Evolutionary conservation across 64 coral and sea anemone genomes (phyloP).

Genomic region (Stichodactyla mertensii): DNA sequence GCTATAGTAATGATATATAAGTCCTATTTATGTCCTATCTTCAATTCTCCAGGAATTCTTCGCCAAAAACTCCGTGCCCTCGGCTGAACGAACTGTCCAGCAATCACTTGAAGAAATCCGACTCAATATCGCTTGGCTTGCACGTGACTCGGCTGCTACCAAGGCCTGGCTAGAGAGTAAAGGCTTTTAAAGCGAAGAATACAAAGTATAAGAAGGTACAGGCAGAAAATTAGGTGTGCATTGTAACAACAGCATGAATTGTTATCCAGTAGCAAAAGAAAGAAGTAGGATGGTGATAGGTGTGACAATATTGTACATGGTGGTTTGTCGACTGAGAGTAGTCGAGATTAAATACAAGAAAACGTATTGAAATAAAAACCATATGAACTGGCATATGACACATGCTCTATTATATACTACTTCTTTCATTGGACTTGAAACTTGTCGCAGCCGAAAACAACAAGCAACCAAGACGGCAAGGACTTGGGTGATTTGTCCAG

Average conservation of each 20-base stretch:
- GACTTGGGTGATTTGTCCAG: too few species aligned
- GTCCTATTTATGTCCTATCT: too few species aligned
- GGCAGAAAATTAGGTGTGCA: background rate
- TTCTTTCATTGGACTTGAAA: too few species aligned
- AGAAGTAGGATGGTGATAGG: background rate
- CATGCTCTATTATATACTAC: too few species aligned
- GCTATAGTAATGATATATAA: too few species aligned
- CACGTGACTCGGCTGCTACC: slow-evolving; percentile 39
- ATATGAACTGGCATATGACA: too few species aligned
- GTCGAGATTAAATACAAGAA: too few species aligned
- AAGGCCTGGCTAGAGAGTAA: slow-evolving; percentile 17
- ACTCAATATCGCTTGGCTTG: slow-evolving; percentile 68
- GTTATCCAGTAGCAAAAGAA: background rate
- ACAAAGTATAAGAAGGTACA: background rate
- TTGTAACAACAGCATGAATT: background rate
- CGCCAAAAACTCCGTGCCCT: slow-evolving; percentile 56
- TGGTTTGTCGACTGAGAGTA: too few species aligned
- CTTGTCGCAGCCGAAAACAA: too few species aligned
- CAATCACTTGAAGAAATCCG: slow-evolving; percentile 90
- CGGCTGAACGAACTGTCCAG: slow-evolving; percentile 79
- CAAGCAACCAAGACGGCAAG: too few species aligned
- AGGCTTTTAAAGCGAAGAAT: background rate
- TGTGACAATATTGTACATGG: background rate
- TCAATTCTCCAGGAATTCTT: slow-evolving; percentile 63
- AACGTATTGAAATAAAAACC: too few species aligned